Percentiles rank a stretch among this genome's conserved stretches.
These are phyloP conservation scores for Epinephelus fuscoguttatus DNA, from an alignment of 2,113 vertebrate species.

Conservation along the genomic window DNA sequence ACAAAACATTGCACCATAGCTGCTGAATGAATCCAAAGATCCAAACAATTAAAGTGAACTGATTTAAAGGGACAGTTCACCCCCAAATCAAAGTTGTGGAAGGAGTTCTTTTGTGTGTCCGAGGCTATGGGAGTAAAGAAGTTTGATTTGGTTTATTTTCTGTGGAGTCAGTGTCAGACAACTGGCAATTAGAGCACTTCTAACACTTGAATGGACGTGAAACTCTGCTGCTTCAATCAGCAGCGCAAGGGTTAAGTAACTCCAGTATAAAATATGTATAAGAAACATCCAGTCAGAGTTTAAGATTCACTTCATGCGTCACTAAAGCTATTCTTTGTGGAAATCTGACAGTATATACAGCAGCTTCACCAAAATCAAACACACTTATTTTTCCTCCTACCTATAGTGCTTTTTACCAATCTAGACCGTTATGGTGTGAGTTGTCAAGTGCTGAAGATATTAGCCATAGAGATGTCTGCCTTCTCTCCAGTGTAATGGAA, in stretches of 20 bases:
- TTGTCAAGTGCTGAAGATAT: too few species aligned
- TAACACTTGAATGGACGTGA: not conserved
- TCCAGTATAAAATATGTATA: not conserved
- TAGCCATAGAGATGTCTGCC: too few species aligned
- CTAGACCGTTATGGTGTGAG: too few species aligned
- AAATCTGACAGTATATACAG: too few species aligned
- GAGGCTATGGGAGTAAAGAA: not conserved
- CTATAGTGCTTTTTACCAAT: too few species aligned
- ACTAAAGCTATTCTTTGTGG: not conserved
- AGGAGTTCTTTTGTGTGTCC: not conserved
- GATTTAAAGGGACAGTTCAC: not conserved
- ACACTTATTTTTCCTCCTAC: too few species aligned
- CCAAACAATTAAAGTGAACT: not conserved
- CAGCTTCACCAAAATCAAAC: too few species aligned
- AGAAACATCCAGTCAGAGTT: not conserved
- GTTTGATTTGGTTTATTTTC: not conserved
- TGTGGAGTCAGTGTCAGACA: not conserved
- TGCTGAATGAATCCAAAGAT: not conserved
- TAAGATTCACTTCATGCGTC: not conserved
- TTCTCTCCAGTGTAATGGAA: too few species aligned
- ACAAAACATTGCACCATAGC: not conserved
- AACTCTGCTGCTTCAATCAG: not conserved
- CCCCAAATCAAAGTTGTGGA: too few species aligned
- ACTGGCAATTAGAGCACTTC: not conserved
- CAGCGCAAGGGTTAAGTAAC: not conserved